phyloP scores from a whole-genome alignment of 2,888 invertebrate genomes.

The Amphipoea oculea region DNA sequence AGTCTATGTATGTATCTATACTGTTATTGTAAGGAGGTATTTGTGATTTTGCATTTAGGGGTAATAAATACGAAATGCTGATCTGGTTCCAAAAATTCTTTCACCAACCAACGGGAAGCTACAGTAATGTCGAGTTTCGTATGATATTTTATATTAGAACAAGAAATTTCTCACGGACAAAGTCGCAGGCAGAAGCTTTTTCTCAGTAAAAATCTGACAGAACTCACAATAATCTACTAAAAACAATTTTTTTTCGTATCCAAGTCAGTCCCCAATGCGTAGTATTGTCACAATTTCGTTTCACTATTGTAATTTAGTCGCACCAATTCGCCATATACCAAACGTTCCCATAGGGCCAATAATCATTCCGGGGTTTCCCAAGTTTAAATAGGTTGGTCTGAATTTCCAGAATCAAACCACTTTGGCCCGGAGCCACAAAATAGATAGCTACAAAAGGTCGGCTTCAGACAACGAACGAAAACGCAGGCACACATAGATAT shows the following conservation, averaged over 20 bases:
- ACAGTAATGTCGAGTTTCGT: background rate
- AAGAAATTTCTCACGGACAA: too few relatives aligned
- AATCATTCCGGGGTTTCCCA: background rate
- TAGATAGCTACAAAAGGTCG: background rate
- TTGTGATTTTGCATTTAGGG: too few relatives aligned
- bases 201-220: background rate
- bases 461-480: background rate
- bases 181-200: background rate
- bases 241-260: background rate
- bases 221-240: background rate
- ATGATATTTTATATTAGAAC: background rate
- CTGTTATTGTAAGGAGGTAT: too few relatives aligned
- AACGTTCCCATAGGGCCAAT: background rate
- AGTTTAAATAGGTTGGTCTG: background rate
- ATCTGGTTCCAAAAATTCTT: background rate
- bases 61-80: too few relatives aligned
- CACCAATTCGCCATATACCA: background rate
- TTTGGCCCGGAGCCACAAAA: background rate
- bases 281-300: background rate
- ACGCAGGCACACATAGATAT: background rate
- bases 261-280: too few relatives aligned
- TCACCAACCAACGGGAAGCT: background rate
- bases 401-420: slow-evolving; percentile 25
- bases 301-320: background rate
- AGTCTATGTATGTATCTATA: background rate